phyloP scores from a whole-genome alignment of 2,113 vertebrate genomes.

The Agapornis roseicollis region DNA sequence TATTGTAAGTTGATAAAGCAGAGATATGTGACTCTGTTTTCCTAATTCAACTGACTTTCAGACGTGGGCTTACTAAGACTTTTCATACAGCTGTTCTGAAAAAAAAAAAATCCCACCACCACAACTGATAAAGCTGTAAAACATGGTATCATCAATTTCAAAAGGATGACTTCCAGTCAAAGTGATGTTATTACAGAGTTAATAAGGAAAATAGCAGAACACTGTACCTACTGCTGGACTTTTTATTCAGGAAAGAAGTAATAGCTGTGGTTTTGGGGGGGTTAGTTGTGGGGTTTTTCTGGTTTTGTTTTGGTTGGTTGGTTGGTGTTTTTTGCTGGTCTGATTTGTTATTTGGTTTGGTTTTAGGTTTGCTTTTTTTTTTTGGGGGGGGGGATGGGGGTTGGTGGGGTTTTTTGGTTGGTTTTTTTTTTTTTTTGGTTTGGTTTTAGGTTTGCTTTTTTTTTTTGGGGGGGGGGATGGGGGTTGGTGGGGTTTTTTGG shows the following conservation, averaged over 20 bases:
- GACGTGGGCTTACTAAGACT: background rate
- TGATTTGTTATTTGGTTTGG: background rate
- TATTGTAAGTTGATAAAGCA: background rate
- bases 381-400: no score
- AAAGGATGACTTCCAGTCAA: background rate
- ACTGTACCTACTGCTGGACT: background rate
- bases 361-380: no score
- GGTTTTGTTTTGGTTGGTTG: background rate
- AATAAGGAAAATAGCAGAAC: background rate
- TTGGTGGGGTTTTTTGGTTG: no score
- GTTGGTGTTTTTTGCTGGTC: background rate
- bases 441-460: background rate
- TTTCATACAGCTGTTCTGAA: background rate
- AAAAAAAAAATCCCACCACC: background rate
- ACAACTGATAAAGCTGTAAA: background rate
- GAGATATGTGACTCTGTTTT: background rate
- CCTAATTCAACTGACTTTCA: background rate
- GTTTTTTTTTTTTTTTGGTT: rapidly evolving
- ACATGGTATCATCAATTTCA: background rate
- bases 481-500: rapidly evolving
- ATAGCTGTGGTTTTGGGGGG: rapidly evolving
- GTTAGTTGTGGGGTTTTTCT: background rate
- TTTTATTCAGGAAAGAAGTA: background rate
- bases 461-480: no score
- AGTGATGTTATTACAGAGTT: background rate